Conservation (phyloP, 2,113 vertebrate species). For the Brachyistius frenatus region DNA sequence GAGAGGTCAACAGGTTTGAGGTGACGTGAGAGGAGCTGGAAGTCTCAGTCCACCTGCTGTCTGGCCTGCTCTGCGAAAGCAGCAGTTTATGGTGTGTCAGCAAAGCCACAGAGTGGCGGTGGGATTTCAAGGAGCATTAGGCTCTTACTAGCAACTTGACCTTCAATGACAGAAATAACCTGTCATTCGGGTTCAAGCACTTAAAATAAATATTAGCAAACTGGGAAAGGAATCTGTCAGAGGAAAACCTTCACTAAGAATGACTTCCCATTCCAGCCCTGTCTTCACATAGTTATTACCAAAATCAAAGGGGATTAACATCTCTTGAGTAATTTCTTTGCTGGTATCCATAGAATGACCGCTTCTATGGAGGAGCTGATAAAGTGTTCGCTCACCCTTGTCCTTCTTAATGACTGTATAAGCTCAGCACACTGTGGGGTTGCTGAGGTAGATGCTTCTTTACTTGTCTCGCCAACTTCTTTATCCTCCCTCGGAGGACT, state of each 20-base stretch:
- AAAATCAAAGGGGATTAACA: constrained; percentile 66
- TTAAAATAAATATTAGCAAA: constrained; percentile 32
- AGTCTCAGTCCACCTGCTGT: constrained; percentile 60
- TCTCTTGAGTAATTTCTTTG: constrained; percentile 52
- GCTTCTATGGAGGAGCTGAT: constrained; percentile 58
- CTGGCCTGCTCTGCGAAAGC: constrained; percentile 24
- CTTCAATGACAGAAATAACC: constrained; percentile 23
- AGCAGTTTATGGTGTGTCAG: constrained; percentile 46
- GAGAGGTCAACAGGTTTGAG: constrained; percentile 59
- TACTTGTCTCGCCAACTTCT: constrained; percentile 53
- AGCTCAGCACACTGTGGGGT: constrained; percentile 37
- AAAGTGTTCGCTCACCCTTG: constrained; percentile 59
- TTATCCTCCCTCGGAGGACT: constrained; percentile 57
- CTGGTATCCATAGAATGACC: not conserved
- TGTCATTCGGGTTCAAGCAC: constrained; percentile 4
- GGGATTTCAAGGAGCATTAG: constrained; percentile 22
- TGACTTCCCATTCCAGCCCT: not conserved
- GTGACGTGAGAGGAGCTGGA: constrained; percentile 38
- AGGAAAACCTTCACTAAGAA: constrained; percentile 23
- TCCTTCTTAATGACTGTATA: constrained; percentile 44
- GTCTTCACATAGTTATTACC: constrained; percentile 61
- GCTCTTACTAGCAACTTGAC: not conserved
- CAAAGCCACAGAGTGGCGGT: constrained; percentile 16
- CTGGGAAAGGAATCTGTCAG: constrained; percentile 8
- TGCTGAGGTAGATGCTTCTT: constrained; percentile 41